These are phyloP conservation scores for Climacteris rufus DNA, from an alignment of 2,113 vertebrate species.

Conservation along the genomic window DNA sequence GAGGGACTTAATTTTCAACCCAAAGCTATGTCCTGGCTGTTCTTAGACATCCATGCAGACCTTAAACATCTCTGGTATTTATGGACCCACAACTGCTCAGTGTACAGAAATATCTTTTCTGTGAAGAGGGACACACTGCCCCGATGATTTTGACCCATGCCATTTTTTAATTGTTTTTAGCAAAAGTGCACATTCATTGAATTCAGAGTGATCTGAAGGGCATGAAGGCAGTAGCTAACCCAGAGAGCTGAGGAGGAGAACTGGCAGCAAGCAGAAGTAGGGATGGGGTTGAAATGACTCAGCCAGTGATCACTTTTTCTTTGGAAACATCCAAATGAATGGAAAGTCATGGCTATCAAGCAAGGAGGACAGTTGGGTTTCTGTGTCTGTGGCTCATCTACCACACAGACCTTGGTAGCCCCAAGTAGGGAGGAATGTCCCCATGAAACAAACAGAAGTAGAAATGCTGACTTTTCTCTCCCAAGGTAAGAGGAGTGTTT, in stretches of 20 bases:
- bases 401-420: not conserved
- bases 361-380: not conserved
- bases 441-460: not conserved
- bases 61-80: not conserved
- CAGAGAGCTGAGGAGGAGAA: not conserved
- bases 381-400: not conserved
- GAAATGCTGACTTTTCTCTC: not conserved
- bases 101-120: not conserved
- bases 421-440: not conserved
- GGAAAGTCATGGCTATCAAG: not conserved
- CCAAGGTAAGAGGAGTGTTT: not conserved
- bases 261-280: accelerated
- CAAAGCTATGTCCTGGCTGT: not conserved
- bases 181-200: not conserved
- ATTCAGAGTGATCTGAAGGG: not conserved
- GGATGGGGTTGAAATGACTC: not conserved
- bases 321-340: not conserved
- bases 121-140: not conserved
- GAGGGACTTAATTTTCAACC: not conserved
- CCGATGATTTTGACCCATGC: not conserved
- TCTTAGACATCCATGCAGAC: not conserved
- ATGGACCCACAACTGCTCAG: not conserved
- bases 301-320: not conserved
- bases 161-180: not conserved
- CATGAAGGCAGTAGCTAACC: not conserved